Conservation (phyloP, 2,888 invertebrate genomes). For the Pediacus dermestoides region DNA sequence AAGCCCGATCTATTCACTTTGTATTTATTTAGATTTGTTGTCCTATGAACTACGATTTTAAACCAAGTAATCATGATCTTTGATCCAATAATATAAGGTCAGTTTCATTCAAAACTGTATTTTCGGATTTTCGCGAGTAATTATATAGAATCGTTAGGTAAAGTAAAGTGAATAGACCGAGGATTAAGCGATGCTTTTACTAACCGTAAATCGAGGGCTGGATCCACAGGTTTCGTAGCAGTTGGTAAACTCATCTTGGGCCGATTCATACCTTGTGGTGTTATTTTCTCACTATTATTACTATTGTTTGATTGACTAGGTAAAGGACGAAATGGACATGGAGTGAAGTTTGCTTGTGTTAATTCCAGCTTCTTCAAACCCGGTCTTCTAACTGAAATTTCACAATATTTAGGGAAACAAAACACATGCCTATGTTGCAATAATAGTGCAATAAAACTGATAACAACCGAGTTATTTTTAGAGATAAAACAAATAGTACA, state of each 20-base stretch:
- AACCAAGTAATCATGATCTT: too few relatives aligned
- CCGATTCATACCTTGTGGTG: slow-evolving; percentile 33
- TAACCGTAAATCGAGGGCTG: slow-evolving; percentile 41
- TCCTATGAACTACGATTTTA: too few relatives aligned
- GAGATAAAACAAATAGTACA: too few relatives aligned
- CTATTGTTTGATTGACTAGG: slow-evolving; percentile 26
- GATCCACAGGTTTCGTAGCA: slow-evolving; percentile 39
- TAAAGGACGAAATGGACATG: slow-evolving; percentile 40
- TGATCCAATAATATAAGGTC: too few relatives aligned
- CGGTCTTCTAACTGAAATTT: slow-evolving; percentile 16
- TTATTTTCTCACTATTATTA: slow-evolving; percentile 22
- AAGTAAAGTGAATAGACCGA: too few relatives aligned
- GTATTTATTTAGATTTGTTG: too few relatives aligned
- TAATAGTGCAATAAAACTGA: slow-evolving; percentile 3
- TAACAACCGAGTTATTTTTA: too few relatives aligned
- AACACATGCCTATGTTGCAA: neutral
- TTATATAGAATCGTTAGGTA: too few relatives aligned
- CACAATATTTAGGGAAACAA: neutral
- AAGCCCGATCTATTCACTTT: too few relatives aligned
- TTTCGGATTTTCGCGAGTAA: too few relatives aligned
- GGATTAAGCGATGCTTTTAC: too few relatives aligned
- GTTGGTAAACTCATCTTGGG: slow-evolving; percentile 47
- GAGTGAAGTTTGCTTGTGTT: slow-evolving; percentile 27
- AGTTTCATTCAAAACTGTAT: too few relatives aligned
- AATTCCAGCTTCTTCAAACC: slow-evolving; percentile 34